Evolutionary conservation across 2,888 invertebrate genomes (phyloP).

Genomic region (Octodonta nipae): DNA sequence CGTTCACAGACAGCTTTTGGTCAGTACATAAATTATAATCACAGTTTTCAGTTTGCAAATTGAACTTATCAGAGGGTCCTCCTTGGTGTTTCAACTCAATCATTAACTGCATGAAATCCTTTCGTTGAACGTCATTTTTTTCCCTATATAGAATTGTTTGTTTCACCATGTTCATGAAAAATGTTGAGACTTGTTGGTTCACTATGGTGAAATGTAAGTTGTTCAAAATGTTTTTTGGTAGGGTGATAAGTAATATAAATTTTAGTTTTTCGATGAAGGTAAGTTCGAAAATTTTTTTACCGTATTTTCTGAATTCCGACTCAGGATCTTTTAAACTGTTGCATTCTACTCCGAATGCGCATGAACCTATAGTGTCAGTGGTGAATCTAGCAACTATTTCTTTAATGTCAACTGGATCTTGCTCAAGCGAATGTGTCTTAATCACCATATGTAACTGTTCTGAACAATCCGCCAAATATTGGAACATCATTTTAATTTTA

Average conservation of each 20-base stretch:
- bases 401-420: conserved; percentile 19
- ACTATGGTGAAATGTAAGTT: background rate
- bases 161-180: conserved; percentile 5
- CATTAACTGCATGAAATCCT: conserved; percentile 43
- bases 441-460: conserved; percentile 37
- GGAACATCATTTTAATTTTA: conserved; percentile 50
- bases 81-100: conserved; percentile 36
- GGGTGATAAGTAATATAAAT: background rate
- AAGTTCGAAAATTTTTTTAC: conserved; percentile 27
- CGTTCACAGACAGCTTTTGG: conserved; percentile 8
- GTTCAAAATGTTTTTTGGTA: background rate
- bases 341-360: conserved; percentile 44
- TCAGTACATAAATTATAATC: background rate
- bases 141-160: conserved; percentile 35
- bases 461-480: conserved; percentile 41
- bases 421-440: conserved; percentile 20
- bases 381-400: conserved; percentile 41
- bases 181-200: conserved; percentile 2
- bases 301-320: conserved; percentile 33
- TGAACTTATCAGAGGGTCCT: conserved; percentile 12
- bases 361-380: conserved; percentile 43
- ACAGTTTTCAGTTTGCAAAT: conserved; percentile 9
- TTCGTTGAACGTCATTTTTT: conserved; percentile 33
- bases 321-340: conserved; percentile 39
- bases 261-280: background rate